A percentile compares a stretch with the other conserved stretches of the same genome.
phyloP scores from a whole-genome alignment of 2,113 vertebrate genomes.

The Zosterops japonicus region DNA sequence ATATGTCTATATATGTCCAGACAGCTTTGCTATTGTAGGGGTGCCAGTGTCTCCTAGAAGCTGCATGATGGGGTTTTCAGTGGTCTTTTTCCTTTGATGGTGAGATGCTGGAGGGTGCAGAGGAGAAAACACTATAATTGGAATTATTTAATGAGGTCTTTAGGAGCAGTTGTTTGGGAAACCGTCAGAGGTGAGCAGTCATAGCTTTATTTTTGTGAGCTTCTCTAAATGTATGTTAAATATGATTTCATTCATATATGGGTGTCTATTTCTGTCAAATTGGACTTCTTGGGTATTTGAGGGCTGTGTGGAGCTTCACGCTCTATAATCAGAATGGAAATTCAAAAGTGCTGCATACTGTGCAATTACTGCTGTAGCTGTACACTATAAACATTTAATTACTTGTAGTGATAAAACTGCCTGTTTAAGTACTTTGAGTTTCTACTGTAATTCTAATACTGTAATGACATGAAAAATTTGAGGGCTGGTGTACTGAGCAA shows the following conservation, averaged over 20 bases:
- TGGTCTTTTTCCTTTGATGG: background rate
- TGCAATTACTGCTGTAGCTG: background rate
- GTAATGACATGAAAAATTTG: background rate
- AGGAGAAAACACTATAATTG: background rate
- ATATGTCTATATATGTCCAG: background rate
- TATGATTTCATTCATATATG: background rate
- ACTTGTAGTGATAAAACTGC: background rate
- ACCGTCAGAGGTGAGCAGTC: background rate
- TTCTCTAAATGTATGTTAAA: background rate
- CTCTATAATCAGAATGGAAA: background rate
- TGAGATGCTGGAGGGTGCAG: background rate
- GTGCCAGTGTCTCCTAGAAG: background rate
- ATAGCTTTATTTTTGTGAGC: background rate
- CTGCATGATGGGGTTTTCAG: background rate
- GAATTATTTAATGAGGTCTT: background rate
- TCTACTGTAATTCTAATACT: background rate
- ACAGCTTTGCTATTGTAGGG: background rate
- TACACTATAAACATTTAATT: conserved; percentile 14
- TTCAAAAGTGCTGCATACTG: background rate
- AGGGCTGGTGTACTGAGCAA: background rate
- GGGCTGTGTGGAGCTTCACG: background rate
- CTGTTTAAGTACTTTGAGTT: background rate
- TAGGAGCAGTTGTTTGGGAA: background rate
- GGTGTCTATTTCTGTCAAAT: background rate
- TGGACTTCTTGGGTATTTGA: background rate